Conservation (phyloP, 1,140 invertebrate genomes). For the Ylistrum balloti region DNA sequence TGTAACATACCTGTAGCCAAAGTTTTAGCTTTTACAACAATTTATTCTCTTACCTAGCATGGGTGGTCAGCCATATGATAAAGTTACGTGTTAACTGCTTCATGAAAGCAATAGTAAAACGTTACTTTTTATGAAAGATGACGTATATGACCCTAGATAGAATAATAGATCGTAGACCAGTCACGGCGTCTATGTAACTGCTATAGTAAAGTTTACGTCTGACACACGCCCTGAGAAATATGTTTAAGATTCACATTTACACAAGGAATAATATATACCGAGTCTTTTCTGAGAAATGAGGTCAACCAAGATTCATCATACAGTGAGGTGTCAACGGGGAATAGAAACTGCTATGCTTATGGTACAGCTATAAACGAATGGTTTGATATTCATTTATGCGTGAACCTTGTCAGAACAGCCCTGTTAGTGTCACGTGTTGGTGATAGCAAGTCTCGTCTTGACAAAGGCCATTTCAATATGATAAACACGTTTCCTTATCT, state of each 20-base stretch:
- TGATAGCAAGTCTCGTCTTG: neutral
- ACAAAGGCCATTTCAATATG: constrained; percentile 13
- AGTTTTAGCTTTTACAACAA: neutral
- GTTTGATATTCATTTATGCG: neutral
- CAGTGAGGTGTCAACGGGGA: no score
- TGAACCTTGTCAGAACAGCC: constrained; percentile 7
- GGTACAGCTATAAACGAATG: neutral
- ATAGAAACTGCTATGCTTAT: neutral
- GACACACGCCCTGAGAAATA: constrained; percentile 9
- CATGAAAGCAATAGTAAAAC: neutral
- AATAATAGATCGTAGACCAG: neutral
- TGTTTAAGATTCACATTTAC: neutral
- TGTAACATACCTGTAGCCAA: no score
- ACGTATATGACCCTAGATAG: neutral
- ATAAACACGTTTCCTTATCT: constrained; percentile 23
- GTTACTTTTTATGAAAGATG: neutral
- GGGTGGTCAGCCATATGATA: neutral
- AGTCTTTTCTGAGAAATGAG: neutral
- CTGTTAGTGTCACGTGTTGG: neutral
- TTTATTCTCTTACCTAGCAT: neutral
- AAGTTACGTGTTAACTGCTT: neutral
- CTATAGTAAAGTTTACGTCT: neutral
- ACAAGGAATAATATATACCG: neutral
- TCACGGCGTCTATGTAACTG: neutral
- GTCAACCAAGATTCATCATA: neutral